phyloP scores from a whole-genome alignment of 2,797 vertebrate genomes.

The Anguilla marmorata region DNA sequence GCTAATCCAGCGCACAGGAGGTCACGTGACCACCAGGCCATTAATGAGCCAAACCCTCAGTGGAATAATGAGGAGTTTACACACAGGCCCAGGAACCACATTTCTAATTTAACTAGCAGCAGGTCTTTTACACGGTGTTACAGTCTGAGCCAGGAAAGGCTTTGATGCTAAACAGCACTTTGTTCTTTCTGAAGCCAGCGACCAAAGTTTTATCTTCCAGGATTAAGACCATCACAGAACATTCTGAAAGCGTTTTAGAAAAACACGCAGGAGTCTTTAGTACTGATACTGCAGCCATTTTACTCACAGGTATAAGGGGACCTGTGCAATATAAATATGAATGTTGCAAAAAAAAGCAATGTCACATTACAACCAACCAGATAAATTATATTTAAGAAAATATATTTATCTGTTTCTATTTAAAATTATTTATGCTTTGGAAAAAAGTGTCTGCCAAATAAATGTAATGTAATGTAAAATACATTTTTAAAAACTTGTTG shows the following conservation, averaged over 20 bases:
- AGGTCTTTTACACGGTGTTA: slow-evolving; percentile 66
- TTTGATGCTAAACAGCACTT: slow-evolving; percentile 68
- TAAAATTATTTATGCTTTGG: too few relatives aligned
- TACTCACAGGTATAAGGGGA: neutral
- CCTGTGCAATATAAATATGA: neutral
- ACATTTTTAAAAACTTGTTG: too few relatives aligned
- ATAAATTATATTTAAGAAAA: neutral
- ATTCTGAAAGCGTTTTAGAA: slow-evolving; percentile 13
- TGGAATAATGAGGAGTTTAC: slow-evolving; percentile 86
- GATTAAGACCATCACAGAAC: neutral
- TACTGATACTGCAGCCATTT: neutral
- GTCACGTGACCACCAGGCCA: slow-evolving; percentile 84
- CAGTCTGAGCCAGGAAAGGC: slow-evolving; percentile 62
- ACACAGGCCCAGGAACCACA: slow-evolving; percentile 82
- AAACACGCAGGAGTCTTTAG: neutral
- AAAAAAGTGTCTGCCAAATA: too few relatives aligned
- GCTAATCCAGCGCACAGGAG: slow-evolving; percentile 71
- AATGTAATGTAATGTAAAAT: too few relatives aligned
- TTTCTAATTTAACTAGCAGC: slow-evolving; percentile 80
- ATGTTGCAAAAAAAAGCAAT: neutral
- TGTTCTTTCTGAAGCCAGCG: slow-evolving; percentile 60
- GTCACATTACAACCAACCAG: neutral
- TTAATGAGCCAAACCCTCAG: slow-evolving; percentile 83
- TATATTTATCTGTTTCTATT: too few relatives aligned
- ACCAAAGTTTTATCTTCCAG: slow-evolving; percentile 39